A percentile compares a stretch with the other conserved stretches of the same genome.
Conservation (phyloP, 2,888 invertebrate species). For the Blastobasis lacticolella region DNA sequence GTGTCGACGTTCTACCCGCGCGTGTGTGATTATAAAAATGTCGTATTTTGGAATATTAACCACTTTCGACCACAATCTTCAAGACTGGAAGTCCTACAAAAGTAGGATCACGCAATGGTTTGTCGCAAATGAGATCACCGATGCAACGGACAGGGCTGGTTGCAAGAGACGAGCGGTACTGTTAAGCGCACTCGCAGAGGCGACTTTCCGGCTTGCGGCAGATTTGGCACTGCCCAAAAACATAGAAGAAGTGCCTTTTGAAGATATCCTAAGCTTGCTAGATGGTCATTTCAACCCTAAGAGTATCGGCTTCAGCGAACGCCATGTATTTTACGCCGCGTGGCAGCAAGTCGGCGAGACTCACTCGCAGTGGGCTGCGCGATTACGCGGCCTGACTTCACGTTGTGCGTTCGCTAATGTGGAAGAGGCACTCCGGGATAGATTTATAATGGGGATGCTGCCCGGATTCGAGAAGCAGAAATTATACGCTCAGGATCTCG, state of each 20-base stretch:
- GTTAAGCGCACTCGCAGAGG: slow-evolving; percentile 11
- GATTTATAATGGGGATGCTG: slow-evolving; percentile 8
- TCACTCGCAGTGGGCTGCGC: slow-evolving; percentile 6
- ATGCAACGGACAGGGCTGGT: slow-evolving; percentile 5
- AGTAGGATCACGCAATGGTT: slow-evolving; percentile 13
- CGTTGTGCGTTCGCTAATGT: slow-evolving; percentile 1
- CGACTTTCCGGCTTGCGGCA: slow-evolving; percentile 12
- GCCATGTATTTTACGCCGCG: slow-evolving; percentile 1
- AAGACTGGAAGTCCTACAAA: slow-evolving; percentile 14
- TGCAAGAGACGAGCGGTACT: neutral
- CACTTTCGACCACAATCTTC: slow-evolving; percentile 13
- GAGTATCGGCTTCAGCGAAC: slow-evolving; percentile 9
- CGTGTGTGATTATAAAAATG: too few relatives aligned
- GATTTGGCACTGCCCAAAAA: slow-evolving; percentile 17
- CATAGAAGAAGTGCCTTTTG: slow-evolving; percentile 11
- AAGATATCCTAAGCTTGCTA: slow-evolving; percentile 9
- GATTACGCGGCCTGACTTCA: neutral
- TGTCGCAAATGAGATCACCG: slow-evolving; percentile 14
- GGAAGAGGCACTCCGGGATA: slow-evolving; percentile 6
- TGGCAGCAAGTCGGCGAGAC: slow-evolving; percentile 7
- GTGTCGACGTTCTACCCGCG: too few relatives aligned
- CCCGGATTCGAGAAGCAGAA: slow-evolving; percentile 5
- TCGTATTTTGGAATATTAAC: neutral
- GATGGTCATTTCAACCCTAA: slow-evolving; percentile 14
- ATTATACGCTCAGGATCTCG: slow-evolving; percentile 2